phyloP scores from a whole-genome alignment of 2,797 vertebrate species.

The Sebastes jordani region DNA sequence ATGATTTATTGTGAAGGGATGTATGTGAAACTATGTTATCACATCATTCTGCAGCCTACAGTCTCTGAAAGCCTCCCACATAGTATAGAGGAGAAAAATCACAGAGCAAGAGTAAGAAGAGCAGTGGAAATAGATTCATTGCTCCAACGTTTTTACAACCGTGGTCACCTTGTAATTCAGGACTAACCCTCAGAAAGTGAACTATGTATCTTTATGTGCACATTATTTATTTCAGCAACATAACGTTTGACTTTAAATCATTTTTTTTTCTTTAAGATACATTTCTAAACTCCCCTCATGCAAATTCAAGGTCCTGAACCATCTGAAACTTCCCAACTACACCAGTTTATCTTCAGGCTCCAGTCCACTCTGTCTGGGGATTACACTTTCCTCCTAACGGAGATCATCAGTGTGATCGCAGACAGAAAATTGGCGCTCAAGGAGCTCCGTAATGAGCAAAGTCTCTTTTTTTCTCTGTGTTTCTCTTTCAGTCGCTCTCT shows the following conservation, averaged over 20 bases:
- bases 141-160: constrained; percentile 4
- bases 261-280: neutral
- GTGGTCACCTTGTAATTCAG: neutral
- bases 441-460: constrained; percentile 34
- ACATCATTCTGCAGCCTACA: constrained; percentile 22
- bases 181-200: neutral
- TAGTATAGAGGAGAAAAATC: constrained; percentile 26
- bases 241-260: neutral
- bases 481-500: neutral
- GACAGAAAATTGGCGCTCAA: neutral
- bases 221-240: neutral
- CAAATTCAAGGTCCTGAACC: neutral
- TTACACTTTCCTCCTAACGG: constrained; percentile 3
- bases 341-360: neutral
- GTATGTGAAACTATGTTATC: constrained; percentile 2
- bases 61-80: constrained; percentile 48
- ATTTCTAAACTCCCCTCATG: neutral
- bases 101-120: constrained; percentile 22
- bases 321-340: neutral
- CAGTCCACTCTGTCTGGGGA: neutral
- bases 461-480: neutral
- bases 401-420: constrained; percentile 4
- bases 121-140: constrained; percentile 37
- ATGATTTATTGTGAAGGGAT: neutral
- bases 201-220: neutral